Evolutionary conservation across 2,888 invertebrate species (phyloP), one percentile per base, ranked within the genome.

Genomic region (Plebejus argus): DNA sequence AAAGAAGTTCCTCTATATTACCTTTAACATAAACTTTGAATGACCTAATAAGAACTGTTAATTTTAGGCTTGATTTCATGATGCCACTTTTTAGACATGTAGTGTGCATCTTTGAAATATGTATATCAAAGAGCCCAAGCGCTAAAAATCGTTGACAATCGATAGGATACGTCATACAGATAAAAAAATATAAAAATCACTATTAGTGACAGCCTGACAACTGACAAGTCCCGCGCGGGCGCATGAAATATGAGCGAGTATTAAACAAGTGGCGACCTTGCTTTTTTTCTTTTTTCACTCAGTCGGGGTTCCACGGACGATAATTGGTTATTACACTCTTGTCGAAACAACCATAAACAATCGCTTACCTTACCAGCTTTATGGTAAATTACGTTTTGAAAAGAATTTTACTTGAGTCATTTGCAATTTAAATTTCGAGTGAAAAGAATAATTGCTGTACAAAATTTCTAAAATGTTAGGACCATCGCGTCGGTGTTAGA

Each of bases 271-370:
- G 72, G 72, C 74, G 74, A 28, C 74, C 74, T 74, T 74, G 53
- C 23, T 20, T 61, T 61, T 61, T 61, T 66, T 53, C 28, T 49
- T 74, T 74, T 74, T 72, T 23, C 39, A 49, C 74, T 23, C 74
- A 28, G 49, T 49, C 74, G 74, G 49, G 53, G 28, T 49, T 74
- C 74, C 74, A 18, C 23, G 74, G 74, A 28, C 49, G 74, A 28
- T 74, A 74, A 74, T 74, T 74, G 74, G 74, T 49, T 74, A 74
- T 74, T 74, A 49, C 74, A 49, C 74, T 49, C 74, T 74, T 74
- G 74, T 74, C 74, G 74, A 74, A 71, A 71, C 71, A 71, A 39
- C 71, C 74, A 74, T 74, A 74, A 74, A 74, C 74, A 49, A 74
- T 74, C 18, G 74, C 53, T 23, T 28, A 49, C 45, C 33, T 28